Conservation (phyloP, 2,797 vertebrate species). For the Huso huso region DNA sequence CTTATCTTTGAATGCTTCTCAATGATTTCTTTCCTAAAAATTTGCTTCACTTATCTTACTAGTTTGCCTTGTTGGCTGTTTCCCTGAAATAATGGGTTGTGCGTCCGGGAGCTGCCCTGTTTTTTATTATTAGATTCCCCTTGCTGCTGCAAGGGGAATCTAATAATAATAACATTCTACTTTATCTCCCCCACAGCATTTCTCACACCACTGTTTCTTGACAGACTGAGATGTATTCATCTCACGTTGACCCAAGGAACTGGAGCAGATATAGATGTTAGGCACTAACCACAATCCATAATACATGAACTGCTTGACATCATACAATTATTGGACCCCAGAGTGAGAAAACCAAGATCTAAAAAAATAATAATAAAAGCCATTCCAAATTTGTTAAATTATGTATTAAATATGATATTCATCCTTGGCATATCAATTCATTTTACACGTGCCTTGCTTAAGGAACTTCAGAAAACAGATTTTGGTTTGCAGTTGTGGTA, state of each 20-base stretch:
- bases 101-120: constrained; percentile 9
- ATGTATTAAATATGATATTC: too few species aligned
- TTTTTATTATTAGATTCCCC: constrained; percentile 13
- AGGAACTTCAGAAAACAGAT: neutral
- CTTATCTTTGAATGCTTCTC: too few species aligned
- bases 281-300: neutral
- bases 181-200: neutral
- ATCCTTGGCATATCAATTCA: too few species aligned
- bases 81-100: neutral
- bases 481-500: too few species aligned
- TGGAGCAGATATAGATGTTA: neutral
- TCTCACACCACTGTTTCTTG: neutral
- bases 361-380: neutral
- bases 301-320: neutral
- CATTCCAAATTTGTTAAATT: too few species aligned
- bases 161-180: too few species aligned
- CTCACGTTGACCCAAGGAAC: neutral
- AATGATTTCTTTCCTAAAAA: too few species aligned
- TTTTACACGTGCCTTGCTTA: neutral
- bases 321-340: neutral
- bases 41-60: neutral
- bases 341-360: neutral
- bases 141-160: neutral
- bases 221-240: neutral
- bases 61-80: neutral